These are phyloP conservation scores for Sciurus vulgaris DNA, from an alignment of 2,797 vertebrate species.

Conservation along the genomic window DNA sequence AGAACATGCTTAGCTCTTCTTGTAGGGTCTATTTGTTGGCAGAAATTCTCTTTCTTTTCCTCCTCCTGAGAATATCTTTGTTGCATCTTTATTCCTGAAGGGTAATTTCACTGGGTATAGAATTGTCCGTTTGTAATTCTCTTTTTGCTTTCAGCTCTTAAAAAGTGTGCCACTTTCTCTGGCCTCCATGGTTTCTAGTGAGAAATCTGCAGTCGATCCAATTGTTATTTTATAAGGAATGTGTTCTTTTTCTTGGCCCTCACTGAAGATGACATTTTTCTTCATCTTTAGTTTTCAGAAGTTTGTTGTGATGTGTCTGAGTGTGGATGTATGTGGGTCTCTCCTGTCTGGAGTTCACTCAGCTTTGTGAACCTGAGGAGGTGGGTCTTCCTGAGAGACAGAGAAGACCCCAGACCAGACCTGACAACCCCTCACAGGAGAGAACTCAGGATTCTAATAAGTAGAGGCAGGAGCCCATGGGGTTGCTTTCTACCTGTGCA, in stretches of 20 bases:
- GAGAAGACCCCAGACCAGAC: not conserved
- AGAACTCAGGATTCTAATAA: not conserved
- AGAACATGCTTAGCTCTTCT: not conserved
- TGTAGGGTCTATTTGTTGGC: not conserved
- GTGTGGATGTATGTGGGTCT: not conserved
- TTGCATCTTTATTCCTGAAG: not conserved
- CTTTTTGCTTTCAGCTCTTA: not conserved
- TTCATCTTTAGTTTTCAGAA: not conserved
- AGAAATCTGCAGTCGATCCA: not conserved
- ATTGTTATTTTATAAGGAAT: not conserved
- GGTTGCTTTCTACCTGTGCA: not conserved
- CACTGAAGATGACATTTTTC: not conserved
- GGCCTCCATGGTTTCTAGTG: not conserved
- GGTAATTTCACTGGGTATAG: not conserved
- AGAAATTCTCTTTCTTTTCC: not conserved
- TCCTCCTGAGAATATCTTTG: not conserved
- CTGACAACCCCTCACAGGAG: not conserved
- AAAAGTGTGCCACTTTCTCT: not conserved
- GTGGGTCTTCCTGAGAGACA: not conserved
- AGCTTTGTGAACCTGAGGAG: not conserved
- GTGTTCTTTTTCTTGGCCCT: not conserved
- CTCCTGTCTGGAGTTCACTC: not conserved
- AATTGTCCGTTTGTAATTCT: not conserved
- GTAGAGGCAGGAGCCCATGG: not conserved
- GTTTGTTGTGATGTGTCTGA: not conserved